Conservation (phyloP, 2,113 vertebrate genomes). For the Heterochromis multidens region DNA sequence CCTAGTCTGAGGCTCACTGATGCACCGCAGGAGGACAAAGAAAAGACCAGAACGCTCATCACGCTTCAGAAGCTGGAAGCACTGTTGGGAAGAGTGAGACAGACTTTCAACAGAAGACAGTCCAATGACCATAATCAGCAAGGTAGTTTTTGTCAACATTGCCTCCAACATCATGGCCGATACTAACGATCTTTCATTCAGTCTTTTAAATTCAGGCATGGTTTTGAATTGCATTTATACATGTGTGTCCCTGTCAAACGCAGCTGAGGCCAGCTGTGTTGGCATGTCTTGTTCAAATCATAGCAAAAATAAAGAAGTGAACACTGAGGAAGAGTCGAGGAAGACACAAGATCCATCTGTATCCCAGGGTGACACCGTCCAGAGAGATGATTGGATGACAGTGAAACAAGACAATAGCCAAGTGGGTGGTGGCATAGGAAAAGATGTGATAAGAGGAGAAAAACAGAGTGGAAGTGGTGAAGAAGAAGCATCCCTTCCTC, state of each 20-base stretch:
- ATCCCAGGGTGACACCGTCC: neutral
- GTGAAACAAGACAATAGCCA: neutral
- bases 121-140: slow-evolving; percentile 37
- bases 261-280: slow-evolving; percentile 28
- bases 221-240: slow-evolving; percentile 12
- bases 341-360: neutral
- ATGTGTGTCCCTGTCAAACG: slow-evolving; percentile 20
- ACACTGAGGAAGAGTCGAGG: neutral
- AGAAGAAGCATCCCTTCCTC: neutral
- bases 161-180: neutral
- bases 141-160: slow-evolving; percentile 57
- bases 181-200: neutral
- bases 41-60: slow-evolving; percentile 25
- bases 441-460: neutral
- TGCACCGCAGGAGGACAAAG: slow-evolving; percentile 29
- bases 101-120: slow-evolving; percentile 49
- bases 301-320: neutral
- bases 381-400: neutral
- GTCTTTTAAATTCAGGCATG: neutral
- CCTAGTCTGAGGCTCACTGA: neutral
- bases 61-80: slow-evolving; percentile 70
- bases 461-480: neutral
- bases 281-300: neutral
- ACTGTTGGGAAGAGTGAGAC: slow-evolving; percentile 67
- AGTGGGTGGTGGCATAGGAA: neutral